These are phyloP conservation scores for Tenualosa ilisha DNA, from an alignment of 2,797 vertebrate genomes.

Conservation along the genomic window DNA sequence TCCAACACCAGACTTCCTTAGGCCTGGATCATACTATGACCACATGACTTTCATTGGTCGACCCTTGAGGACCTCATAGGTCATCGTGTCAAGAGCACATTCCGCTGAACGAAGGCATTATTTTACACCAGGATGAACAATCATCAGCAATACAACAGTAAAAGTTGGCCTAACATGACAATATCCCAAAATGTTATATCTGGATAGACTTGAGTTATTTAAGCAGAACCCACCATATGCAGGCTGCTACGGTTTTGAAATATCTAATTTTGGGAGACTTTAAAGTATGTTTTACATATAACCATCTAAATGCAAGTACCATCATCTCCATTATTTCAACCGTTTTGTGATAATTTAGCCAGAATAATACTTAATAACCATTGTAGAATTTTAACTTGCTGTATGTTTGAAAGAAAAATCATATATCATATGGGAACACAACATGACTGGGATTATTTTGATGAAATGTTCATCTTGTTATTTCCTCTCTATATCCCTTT, in stretches of 20 bases:
- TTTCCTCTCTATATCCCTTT: neutral
- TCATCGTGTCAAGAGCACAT: conserved; percentile 97
- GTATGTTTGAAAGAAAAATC: neutral
- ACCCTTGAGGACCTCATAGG: conserved; percentile 96
- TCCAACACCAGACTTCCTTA: conserved; percentile 93
- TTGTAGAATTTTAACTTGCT: neutral
- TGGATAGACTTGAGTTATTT: neutral
- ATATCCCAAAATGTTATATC: neutral
- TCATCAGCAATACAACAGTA: neutral
- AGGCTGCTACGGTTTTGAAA: conserved; percentile 70
- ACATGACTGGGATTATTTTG: neutral
- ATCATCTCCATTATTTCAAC: neutral
- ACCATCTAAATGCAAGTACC: neutral
- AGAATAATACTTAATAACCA: neutral
- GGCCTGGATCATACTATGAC: conserved; percentile 94
- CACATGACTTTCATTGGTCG: conserved; percentile 97
- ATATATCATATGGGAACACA: neutral
- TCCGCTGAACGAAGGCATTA: conserved; percentile 77
- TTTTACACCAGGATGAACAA: neutral
- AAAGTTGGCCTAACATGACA: neutral
- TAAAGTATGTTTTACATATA: neutral
- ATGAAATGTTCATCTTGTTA: neutral
- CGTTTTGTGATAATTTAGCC: neutral
- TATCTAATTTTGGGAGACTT: neutral
- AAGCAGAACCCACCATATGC: conserved; percentile 81